phyloP scores from a whole-genome alignment of 53 echinoderm and acorn worm species.

The Patiria pectinifera region DNA sequence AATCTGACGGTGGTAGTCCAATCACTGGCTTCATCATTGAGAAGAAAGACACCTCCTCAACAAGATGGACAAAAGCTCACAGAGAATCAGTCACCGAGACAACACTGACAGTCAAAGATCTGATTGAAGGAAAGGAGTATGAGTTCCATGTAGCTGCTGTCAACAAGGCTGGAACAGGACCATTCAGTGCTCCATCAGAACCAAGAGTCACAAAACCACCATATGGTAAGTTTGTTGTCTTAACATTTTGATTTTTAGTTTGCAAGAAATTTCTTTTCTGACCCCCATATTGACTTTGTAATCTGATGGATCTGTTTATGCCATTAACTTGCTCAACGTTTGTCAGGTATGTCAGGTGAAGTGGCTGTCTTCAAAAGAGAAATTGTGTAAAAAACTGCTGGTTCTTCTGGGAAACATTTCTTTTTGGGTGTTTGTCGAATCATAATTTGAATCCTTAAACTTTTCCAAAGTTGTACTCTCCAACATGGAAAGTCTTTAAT shows the following conservation, averaged over 20 bases:
- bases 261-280: not conserved
- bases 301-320: no score
- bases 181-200: conserved; percentile 74
- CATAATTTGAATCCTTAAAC: no score
- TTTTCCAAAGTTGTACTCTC: no score
- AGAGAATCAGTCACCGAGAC: conserved; percentile 66
- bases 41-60: conserved; percentile 72
- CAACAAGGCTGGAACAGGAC: conserved; percentile 83
- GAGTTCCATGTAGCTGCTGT: conserved; percentile 80
- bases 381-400: no score
- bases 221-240: conserved; percentile 62
- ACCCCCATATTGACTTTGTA: no score
- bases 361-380: no score
- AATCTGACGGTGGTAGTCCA: conserved; percentile 75
- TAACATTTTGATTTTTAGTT: not conserved
- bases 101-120: conserved; percentile 65
- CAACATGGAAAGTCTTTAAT: no score
- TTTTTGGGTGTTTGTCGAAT: no score
- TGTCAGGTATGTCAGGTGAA: no score
- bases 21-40: conserved; percentile 83
- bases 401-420: no score
- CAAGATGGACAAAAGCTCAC: conserved; percentile 75
- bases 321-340: no score
- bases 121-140: conserved; percentile 73
- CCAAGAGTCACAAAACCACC: conserved; percentile 74